phyloP scores from a whole-genome alignment of 2,113 vertebrate species.

The Gymnocephalus cernua region DNA sequence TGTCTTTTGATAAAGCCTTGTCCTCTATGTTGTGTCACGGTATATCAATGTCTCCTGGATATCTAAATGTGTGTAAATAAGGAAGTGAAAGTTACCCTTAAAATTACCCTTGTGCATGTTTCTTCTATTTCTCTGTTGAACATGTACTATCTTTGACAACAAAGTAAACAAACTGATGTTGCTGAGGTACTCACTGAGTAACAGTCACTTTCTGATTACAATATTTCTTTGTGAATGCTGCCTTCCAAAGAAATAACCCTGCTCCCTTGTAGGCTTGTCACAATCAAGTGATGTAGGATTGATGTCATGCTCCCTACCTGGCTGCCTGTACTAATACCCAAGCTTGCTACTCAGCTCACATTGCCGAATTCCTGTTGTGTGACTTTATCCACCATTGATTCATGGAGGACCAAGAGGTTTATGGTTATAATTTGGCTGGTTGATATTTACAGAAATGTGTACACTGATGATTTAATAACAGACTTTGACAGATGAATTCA shows the following conservation, averaged over 20 bases:
- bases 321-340: slow-evolving; percentile 22
- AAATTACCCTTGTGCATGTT: background rate
- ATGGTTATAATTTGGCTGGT: background rate
- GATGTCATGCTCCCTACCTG: slow-evolving; percentile 24
- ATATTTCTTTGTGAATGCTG: slow-evolving; percentile 52
- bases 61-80: slow-evolving; percentile 8
- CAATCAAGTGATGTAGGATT: slow-evolving; percentile 6
- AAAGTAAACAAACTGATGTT: background rate
- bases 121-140: background rate
- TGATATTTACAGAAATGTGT: background rate
- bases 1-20: background rate
- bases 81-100: background rate
- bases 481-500: background rate
- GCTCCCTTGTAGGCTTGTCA: slow-evolving; percentile 11
- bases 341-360: slow-evolving; percentile 12
- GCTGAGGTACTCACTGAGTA: background rate
- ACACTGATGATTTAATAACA: slow-evolving; percentile 16
- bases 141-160: background rate
- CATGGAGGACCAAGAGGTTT: slow-evolving; percentile 33
- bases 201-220: slow-evolving; percentile 3
- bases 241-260: slow-evolving; percentile 35
- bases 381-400: slow-evolving; percentile 22
- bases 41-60: slow-evolving; percentile 8
- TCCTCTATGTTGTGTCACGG: background rate
- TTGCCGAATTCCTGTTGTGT: slow-evolving; percentile 27